Evolutionary conservation across 2,888 invertebrate species (phyloP), one percentile per base, ranked within the genome.

Genomic region (Dryobotodes eremita): DNA sequence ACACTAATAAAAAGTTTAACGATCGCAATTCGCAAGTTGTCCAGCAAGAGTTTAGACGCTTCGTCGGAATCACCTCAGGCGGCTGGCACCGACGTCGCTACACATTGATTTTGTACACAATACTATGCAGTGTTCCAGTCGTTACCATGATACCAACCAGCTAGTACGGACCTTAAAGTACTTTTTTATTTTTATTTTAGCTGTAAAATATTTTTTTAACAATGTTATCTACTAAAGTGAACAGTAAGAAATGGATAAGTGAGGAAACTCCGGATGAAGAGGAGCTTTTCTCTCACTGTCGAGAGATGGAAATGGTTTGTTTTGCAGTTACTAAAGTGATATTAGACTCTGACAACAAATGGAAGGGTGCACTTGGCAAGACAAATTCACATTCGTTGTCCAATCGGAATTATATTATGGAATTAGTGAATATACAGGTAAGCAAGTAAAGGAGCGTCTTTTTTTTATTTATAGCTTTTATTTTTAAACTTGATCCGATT

Each of bases 241-340:
- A 92, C 53, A 93, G 92, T 83, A 96, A 94, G 83, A 96, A 95
- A 94, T 97, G 97, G 97, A 94, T 97, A 42, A 97, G 97, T 84
- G 94, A 97, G 71, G 97, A 97, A 90, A 95, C 95, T 2, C 91
- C 93, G 1, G 97, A 97, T 1, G 96, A 97, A 82, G 95, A 96
- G 77, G 95, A 94, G 57, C 88, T 97, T 48, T 97, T 97, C 89
- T 90, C 88, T 59, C 96, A 97, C 82, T 97, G 97, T 86, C 96
- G 94, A 75, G 96, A 97, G 86, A 95, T 97, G 92, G 96, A 97
- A 87, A 91, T 92, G 46, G 97, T 96, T 81, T 96, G 96, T 94
- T 93, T 95, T 94, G 92, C 95, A 86, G 92, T 96, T 46, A 96
- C 95, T 2, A 96, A 95, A 92, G 94, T 96, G 77, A 91, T 97